These are phyloP conservation scores for Haemorhous mexicanus DNA, from an alignment of 2,113 vertebrate genomes.

Conservation along the genomic window DNA sequence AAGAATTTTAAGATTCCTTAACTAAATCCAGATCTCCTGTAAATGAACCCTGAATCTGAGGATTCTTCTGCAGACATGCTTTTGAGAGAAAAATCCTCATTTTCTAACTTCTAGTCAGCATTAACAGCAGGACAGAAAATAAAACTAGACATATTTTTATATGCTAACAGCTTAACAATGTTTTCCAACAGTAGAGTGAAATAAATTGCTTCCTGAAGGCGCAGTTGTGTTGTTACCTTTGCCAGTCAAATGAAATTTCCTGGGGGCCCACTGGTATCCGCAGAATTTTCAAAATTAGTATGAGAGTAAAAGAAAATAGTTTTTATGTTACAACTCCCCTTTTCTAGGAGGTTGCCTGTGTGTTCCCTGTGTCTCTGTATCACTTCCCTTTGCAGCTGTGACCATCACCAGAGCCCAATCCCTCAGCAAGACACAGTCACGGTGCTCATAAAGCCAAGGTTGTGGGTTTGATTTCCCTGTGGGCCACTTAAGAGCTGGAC, in stretches of 20 bases:
- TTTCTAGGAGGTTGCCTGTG: not conserved
- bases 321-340: not conserved
- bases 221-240: not conserved
- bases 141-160: not conserved
- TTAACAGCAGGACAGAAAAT: not conserved
- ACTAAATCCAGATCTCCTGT: not conserved
- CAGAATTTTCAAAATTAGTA: not conserved
- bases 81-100: not conserved
- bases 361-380: not conserved
- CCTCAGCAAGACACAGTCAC: accelerated
- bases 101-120: not conserved
- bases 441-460: accelerated
- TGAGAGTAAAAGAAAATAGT: accelerated
- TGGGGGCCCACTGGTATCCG: not conserved
- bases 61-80: not conserved
- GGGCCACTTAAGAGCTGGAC: not conserved
- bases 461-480: not conserved
- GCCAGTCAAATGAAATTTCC: not conserved
- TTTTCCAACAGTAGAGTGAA: not conserved
- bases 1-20: not conserved
- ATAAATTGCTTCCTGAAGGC: not conserved
- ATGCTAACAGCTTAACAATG: not conserved
- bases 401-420: not conserved
- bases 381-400: not conserved
- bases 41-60: not conserved